Conservation (phyloP, 2,113 vertebrate species). For the Gymnorhina tibicen region DNA sequence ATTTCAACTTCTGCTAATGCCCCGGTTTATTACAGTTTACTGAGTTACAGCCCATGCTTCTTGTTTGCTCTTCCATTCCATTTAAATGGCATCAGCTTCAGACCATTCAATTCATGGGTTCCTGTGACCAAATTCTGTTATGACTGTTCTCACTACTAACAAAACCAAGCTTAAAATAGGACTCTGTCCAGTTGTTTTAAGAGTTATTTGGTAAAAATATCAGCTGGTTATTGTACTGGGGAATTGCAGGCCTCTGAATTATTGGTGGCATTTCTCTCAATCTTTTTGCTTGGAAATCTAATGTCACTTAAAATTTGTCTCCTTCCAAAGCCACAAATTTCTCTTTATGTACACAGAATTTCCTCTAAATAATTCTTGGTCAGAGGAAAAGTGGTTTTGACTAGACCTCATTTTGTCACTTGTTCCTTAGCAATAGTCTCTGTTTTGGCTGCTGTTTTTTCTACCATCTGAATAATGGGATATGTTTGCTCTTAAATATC, state of each 20-base stretch:
- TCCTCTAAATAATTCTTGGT: constrained; percentile 3
- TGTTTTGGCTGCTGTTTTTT: neutral
- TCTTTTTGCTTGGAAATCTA: neutral
- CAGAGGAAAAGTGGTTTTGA: neutral
- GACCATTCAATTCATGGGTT: neutral
- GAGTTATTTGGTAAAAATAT: neutral
- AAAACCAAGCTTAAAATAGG: neutral
- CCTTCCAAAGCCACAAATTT: neutral
- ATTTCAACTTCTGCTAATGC: neutral
- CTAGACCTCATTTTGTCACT: neutral
- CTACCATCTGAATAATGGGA: neutral
- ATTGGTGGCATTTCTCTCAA: neutral
- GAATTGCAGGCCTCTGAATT: neutral
- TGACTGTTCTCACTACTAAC: neutral
- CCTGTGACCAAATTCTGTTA: neutral
- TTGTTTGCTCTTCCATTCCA: neutral
- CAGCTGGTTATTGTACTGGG: neutral
- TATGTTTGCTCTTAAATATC: neutral
- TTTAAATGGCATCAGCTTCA: constrained; percentile 8
- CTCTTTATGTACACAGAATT: neutral
- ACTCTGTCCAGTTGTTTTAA: neutral
- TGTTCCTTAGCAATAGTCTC: neutral
- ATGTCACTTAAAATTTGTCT: constrained; percentile 2
- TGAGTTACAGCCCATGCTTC: neutral
- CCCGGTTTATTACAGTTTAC: neutral